Evolutionary conservation across 64 coral and sea anemone genomes (phyloP), one percentile per base, ranked within the genome.

Genomic region (Stichodactyla helianthus): DNA sequence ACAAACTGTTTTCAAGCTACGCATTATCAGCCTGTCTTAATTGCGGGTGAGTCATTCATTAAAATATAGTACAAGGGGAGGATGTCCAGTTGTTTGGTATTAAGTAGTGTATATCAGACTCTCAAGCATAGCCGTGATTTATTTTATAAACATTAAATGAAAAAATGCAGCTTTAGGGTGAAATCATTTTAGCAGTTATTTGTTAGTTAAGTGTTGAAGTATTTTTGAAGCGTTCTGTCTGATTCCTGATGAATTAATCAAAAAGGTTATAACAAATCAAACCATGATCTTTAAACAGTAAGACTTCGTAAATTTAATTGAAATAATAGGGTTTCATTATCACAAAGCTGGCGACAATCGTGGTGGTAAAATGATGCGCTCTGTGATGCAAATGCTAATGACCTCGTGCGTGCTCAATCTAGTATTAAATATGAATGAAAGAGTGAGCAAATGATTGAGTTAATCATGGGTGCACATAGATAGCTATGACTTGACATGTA

Each of bases 341-440:
- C 78, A 81, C 52, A 81, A 81, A 81, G 78, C 78, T 81, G 78
- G 27, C 77, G 77, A 28, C 77, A 50, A 79, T 79, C 77, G 44
- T 79, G 77, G 78, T 54, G 78, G 78, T 81, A 52, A 81, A 81
- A 51, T 81, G 78, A 81, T 81, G 78, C 78, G 44, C 50, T 52
- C 52, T 52, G 78, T 81, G 20, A 81, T 81, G 68, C 68, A 74
- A 74, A 74, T 74, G 68, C 68, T 74, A 51, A 81, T 52, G 78
- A 81, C 78, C 78, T 81, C 78, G 78, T 81, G 78, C n/a, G 78
- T 52, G 6, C 50, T 81, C 78, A 53, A 31, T 74, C 26, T 11
- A 27, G 11, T 74, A 8, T 74, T 31, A 28, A 74, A 74, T 74
- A 26, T 74, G 23, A 74, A 74, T 28, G 68, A 74, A 27, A 27